These are phyloP conservation scores for Pangasius djambal DNA, from an alignment of 2,797 vertebrate species.

Conservation along the genomic window DNA sequence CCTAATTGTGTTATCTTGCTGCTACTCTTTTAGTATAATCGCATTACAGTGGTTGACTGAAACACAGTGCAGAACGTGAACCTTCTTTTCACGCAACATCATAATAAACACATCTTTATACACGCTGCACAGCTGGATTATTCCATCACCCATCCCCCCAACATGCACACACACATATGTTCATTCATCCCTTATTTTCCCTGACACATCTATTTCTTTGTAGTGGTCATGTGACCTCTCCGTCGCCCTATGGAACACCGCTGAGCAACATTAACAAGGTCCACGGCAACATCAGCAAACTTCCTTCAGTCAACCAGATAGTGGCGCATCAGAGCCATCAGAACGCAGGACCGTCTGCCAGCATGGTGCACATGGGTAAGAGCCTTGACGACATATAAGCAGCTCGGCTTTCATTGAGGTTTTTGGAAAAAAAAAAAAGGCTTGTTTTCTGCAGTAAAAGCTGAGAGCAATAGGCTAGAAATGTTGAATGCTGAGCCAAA, in stretches of 20 bases:
- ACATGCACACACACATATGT: not conserved
- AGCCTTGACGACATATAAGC: not conserved
- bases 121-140: not conserved
- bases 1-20: not conserved
- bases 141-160: not conserved
- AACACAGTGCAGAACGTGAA: not conserved
- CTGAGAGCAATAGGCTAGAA: not conserved
- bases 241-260: conserved; percentile 82
- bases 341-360: conserved; percentile 67
- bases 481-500: not conserved
- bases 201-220: conserved; percentile 21
- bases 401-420: not conserved
- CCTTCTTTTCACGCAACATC: not conserved
- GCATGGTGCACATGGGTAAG: conserved; percentile 89
- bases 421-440: not conserved
- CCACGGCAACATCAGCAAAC: conserved; percentile 82
- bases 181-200: not conserved
- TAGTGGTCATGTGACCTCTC: conserved; percentile 84
- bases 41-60: not conserved
- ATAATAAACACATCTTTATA: not conserved
- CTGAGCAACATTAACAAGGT: conserved; percentile 89
- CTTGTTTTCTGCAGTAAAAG: not conserved
- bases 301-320: conserved; percentile 89
- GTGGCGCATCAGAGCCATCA: conserved; percentile 89
- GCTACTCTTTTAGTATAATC: not conserved